Conservation (phyloP, 2,797 vertebrate species). For the Sebastes iracundus region DNA sequence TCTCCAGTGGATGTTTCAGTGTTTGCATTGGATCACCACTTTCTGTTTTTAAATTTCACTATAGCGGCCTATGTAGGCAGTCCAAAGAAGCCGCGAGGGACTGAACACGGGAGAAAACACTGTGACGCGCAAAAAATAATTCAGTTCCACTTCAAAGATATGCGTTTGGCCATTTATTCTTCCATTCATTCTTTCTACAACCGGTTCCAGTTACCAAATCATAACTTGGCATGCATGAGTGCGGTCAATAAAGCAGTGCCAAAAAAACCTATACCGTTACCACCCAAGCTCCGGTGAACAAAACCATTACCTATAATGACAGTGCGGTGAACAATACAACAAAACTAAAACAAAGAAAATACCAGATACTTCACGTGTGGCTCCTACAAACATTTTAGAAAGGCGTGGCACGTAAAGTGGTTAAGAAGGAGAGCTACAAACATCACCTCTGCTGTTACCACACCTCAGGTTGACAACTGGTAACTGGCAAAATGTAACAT, state of each 20-base stretch:
- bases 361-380: not conserved
- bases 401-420: not conserved
- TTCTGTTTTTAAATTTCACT: not conserved
- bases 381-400: not conserved
- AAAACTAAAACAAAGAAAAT: not conserved
- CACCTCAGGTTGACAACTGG: not conserved
- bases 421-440: not conserved
- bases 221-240: not conserved
- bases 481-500: too few species aligned
- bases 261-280: too few species aligned
- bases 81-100: not conserved
- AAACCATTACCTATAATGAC: fast-evolving
- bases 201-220: not conserved
- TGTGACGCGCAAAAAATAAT: not conserved
- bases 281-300: too few species aligned
- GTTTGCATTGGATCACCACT: not conserved
- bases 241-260: not conserved
- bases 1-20: not conserved
- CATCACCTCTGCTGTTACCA: not conserved
- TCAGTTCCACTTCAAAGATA: not conserved
- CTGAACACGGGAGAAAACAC: not conserved
- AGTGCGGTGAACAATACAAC: too few species aligned
- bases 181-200: not conserved
- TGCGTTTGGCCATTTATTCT: not conserved
- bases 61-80: not conserved